These are phyloP conservation scores for Arbacia lixula DNA, from an alignment of 53 echinoderm and acorn worm genomes.

Conservation along the genomic window DNA sequence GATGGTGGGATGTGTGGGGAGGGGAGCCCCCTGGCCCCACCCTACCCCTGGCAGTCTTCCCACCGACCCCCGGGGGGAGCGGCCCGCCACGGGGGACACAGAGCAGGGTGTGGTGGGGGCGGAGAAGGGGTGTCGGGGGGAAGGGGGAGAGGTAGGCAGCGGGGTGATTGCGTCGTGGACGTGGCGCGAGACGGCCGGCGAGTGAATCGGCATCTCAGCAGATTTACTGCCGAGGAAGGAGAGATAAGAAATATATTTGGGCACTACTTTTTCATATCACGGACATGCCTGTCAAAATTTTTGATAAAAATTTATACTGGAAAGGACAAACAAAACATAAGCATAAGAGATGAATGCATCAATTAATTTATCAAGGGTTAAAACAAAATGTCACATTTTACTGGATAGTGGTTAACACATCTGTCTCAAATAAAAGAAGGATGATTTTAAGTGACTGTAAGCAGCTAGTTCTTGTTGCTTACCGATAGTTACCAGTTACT, in stretches of 20 bases:
- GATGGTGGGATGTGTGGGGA: conserved; percentile 85
- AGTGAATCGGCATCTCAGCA: conserved; percentile 76
- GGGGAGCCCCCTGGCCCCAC: conserved; percentile 55
- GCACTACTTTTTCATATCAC: too few relatives aligned
- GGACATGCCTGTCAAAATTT: too few relatives aligned
- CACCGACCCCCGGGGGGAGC: conserved; percentile 29
- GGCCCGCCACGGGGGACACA: conserved; percentile 33
- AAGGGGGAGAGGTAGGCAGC: conserved; percentile 78
- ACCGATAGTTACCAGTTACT: too few relatives aligned
- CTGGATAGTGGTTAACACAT: too few relatives aligned
- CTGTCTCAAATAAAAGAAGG: too few relatives aligned
- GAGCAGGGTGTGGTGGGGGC: conserved; percentile 57
- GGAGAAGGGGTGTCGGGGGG: conserved; percentile 60
- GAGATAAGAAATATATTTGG: too few relatives aligned
- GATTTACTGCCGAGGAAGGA: conserved; percentile 72
- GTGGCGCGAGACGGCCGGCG: conserved; percentile 68
- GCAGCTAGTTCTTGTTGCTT: too few relatives aligned
- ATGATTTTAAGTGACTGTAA: too few relatives aligned
- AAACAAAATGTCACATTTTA: too few relatives aligned
- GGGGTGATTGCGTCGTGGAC: conserved; percentile 88
- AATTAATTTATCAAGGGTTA: too few relatives aligned
- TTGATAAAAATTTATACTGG: background rate
- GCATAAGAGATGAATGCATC: background rate
- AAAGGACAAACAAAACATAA: background rate
- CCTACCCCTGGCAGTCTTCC: conserved; percentile 40